These are phyloP conservation scores for Calameuta idolon DNA, from an alignment of 2,888 invertebrate species.

Conservation along the genomic window DNA sequence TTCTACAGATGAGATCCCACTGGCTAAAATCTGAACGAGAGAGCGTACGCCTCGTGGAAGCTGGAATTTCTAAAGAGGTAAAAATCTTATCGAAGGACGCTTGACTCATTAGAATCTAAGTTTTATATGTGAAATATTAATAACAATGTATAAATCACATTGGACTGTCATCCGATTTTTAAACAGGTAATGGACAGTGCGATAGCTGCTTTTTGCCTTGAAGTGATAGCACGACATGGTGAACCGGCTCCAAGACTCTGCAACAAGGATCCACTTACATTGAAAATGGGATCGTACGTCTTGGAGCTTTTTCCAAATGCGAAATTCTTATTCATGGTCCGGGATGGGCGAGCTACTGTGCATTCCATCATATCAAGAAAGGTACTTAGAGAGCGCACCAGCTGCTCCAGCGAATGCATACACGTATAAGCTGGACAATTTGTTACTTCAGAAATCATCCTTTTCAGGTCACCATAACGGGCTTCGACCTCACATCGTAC, in stretches of 20 bases:
- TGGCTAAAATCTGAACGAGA: slow-evolving; percentile 97
- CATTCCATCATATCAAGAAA: slow-evolving; percentile 98
- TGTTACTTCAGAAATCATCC: slow-evolving; percentile 1
- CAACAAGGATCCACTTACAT: slow-evolving; percentile 98
- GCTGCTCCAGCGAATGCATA: neutral
- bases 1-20: slow-evolving; percentile 94
- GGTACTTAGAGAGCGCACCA: slow-evolving; percentile 67
- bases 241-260: slow-evolving; percentile 94
- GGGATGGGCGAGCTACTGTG: slow-evolving; percentile 98
- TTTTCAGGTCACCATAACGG: slow-evolving; percentile 81
- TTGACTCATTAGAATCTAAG: neutral
- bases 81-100: slow-evolving; percentile 25
- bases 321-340: slow-evolving; percentile 97
- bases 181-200: slow-evolving; percentile 88
- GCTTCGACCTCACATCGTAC: slow-evolving; percentile 94
- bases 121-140: neutral
- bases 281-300: slow-evolving; percentile 96
- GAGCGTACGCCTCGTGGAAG: slow-evolving; percentile 89
- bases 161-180: neutral
- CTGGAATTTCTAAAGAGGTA: slow-evolving; percentile 91
- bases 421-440: neutral
- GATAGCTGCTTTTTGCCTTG: slow-evolving; percentile 95
- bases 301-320: slow-evolving; percentile 96
- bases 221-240: slow-evolving; percentile 96
- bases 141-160: neutral